These are phyloP conservation scores for Drosophila yakuba DNA, from an alignment of 1,140 invertebrate species.

Conservation along the genomic window DNA sequence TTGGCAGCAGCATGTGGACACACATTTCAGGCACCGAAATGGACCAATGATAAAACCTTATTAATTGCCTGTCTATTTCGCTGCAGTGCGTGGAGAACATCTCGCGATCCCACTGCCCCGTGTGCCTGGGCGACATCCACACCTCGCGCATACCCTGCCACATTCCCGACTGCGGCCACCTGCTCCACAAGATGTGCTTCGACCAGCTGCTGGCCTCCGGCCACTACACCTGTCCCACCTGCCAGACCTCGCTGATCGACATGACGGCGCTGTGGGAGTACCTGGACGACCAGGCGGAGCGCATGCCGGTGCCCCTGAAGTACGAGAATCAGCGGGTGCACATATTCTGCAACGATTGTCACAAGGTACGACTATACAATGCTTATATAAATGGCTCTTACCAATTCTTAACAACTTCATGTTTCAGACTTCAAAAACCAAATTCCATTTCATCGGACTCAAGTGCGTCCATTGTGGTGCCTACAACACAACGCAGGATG, in stretches of 20 bases:
- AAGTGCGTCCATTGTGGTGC: conserved; percentile 94
- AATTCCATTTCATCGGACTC: conserved; percentile 93
- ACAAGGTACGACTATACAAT: conserved; percentile 87
- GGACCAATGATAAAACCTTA: background rate
- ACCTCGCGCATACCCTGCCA: conserved; percentile 94
- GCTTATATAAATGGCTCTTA: background rate
- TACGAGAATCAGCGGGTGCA: conserved; percentile 91
- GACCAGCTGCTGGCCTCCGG: conserved; percentile 89
- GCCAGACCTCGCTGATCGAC: conserved; percentile 93
- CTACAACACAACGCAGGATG: conserved; percentile 92
- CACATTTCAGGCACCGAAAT: conserved; percentile 28
- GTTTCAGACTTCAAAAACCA: conserved; percentile 90
- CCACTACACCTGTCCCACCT: conserved; percentile 94
- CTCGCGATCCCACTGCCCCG: conserved; percentile 93
- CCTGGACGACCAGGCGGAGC: conserved; percentile 91
- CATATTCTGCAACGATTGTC: conserved; percentile 95
- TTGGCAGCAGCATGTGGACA: conserved; percentile 22
- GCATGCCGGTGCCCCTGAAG: conserved; percentile 92
- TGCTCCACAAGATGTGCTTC: conserved; percentile 92
- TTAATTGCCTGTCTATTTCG: background rate
- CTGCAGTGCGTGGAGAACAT: conserved; percentile 94
- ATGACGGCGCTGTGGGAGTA: conserved; percentile 93
- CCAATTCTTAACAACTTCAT: conserved; percentile 4
- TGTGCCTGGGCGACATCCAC: conserved; percentile 95
- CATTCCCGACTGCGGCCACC: conserved; percentile 94